phyloP scores from a whole-genome alignment of 2,888 invertebrate species.

The Mimas tiliae region DNA sequence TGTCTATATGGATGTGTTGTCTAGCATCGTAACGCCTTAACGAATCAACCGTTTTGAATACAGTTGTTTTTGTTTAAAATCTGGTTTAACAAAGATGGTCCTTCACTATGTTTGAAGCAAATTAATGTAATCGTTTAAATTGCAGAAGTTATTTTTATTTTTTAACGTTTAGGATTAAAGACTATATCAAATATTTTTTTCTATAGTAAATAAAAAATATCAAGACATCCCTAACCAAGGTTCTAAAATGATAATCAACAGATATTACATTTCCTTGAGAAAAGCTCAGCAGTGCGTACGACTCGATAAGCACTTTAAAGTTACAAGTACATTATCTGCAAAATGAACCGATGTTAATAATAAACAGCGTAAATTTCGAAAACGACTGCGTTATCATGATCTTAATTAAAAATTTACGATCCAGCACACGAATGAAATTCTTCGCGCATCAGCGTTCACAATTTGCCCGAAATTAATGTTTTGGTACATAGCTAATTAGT shows the following conservation, averaged over 20 bases:
- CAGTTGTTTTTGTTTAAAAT: too few relatives aligned
- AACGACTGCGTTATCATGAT: conserved; percentile 39
- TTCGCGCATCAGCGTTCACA: conserved; percentile 38
- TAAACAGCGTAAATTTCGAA: conserved; percentile 26
- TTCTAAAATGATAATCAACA: neutral
- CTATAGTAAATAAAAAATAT: neutral
- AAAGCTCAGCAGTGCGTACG: neutral
- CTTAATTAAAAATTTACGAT: conserved; percentile 44
- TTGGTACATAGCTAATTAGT: conserved; percentile 51
- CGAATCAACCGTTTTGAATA: too few relatives aligned
- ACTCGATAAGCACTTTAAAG: neutral
- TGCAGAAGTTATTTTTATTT: too few relatives aligned
- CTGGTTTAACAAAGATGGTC: too few relatives aligned
- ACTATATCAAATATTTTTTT: too few relatives aligned
- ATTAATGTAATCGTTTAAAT: too few relatives aligned
- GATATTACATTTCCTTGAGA: neutral
- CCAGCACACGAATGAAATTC: conserved; percentile 37
- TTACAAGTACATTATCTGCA: neutral
- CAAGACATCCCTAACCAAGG: neutral
- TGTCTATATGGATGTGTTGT: too few relatives aligned
- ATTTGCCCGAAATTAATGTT: conserved; percentile 46
- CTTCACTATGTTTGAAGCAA: too few relatives aligned
- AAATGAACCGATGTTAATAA: conserved; percentile 16
- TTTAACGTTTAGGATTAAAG: too few relatives aligned
- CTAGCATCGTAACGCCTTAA: too few relatives aligned